These are phyloP conservation scores for Cybosia mesomella DNA, from an alignment of 2,888 invertebrate genomes.

Conservation along the genomic window DNA sequence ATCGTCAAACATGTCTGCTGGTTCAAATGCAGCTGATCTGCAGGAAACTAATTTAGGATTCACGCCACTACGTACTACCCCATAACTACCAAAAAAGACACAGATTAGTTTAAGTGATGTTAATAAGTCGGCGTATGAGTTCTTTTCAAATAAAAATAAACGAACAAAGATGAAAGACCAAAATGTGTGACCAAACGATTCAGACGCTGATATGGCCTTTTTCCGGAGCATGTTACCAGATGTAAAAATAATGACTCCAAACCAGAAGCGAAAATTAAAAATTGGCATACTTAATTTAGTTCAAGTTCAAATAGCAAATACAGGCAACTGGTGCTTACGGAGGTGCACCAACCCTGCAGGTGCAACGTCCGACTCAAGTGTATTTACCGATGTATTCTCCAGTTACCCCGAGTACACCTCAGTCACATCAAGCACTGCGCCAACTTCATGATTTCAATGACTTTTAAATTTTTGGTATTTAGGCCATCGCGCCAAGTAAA, in stretches of 20 bases:
- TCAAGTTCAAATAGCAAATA: too few species aligned
- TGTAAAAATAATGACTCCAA: slow-evolving; percentile 12
- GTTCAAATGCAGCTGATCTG: not conserved
- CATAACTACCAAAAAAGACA: not conserved
- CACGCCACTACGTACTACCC: not conserved
- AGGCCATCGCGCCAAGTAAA: slow-evolving; percentile 17
- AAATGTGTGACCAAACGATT: slow-evolving; percentile 5
- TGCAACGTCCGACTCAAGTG: slow-evolving; percentile 14
- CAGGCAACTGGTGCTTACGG: slow-evolving; percentile 14
- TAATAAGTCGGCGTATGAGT: not conserved
- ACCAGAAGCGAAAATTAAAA: slow-evolving; percentile 12
- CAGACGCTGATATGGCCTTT: slow-evolving; percentile 9
- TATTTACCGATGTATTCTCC: slow-evolving; percentile 15
- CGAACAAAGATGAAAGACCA: not conserved
- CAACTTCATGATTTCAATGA: slow-evolving; percentile 13
- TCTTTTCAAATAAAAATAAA: slow-evolving; percentile 1
- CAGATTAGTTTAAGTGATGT: not conserved
- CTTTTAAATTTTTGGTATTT: slow-evolving; percentile 14
- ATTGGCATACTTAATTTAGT: slow-evolving; percentile 10
- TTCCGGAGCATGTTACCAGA: slow-evolving; percentile 13
- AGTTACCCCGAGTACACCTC: slow-evolving; percentile 13
- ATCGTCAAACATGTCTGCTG: not conserved
- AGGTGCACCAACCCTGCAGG: slow-evolving; percentile 11
- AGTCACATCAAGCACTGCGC: slow-evolving; percentile 10
- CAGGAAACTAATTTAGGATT: not conserved